Evolutionary conservation across 2,888 invertebrate species (phyloP), one percentile per base, ranked within the genome.

Genomic region (Dolichomitus sp.): DNA sequence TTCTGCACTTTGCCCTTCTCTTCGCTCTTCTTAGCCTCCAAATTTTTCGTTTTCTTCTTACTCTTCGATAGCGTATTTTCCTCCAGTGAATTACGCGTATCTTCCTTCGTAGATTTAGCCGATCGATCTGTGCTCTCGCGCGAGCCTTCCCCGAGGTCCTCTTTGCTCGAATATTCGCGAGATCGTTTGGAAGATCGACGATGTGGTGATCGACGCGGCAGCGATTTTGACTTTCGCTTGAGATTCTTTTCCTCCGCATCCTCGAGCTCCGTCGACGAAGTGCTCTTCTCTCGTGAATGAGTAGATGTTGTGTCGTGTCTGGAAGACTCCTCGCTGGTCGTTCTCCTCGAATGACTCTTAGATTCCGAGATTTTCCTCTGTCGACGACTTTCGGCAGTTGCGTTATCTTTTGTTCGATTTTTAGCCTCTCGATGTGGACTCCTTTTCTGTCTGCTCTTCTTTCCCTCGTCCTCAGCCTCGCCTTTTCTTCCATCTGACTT

Each of bases 271-370:
- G 75, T 85, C 30, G 84, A 78, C 14, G 85, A 50, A 3, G 52
- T 50, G 2, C 84, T 85, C 17, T 86, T 88, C 9, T 81, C 82
- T 12, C 70, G 78, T 12, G 65, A 77, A 74, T 23, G 66, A 72
- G 30, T 84, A 70, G 11, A 83, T 42, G 63, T 76, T 45, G 52
- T 80, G 61, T 73, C 85, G 69, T n/a, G 81, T 50, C 63, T 81
- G 65, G 27, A 83, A 66, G 59, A 80, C 77, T 57, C 86, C 27
- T 63, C 77, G 27, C 19, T 84, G 80, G 72, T 59, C 2, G 52
- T 54, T 66, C 9, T 48, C 81, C 30, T 70, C 69, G 30, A 33
- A 17, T 65, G 27, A 61, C 14, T 65, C 54, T 75, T 80, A 1
- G 61, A 23, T 14, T 83, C 81, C 0, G 52, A 59, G 12, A 37